Conservation (phyloP, 1,140 invertebrate species). For the Aphis gossypii region DNA sequence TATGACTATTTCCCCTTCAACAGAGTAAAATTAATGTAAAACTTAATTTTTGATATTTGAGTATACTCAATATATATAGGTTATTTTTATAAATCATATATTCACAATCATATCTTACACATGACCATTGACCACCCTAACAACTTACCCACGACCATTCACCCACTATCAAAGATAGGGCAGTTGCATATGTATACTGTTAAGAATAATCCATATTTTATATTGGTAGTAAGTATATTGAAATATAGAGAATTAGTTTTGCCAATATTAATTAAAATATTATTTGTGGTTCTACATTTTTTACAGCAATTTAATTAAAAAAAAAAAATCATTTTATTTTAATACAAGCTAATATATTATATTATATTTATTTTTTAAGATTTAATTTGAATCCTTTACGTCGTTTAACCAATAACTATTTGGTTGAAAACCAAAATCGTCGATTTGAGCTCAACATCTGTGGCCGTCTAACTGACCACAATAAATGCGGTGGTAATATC, state of each 20-base stretch:
- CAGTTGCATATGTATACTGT: background rate
- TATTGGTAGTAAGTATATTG: background rate
- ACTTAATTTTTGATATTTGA: too few species aligned
- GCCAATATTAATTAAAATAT: background rate
- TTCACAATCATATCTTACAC: too few species aligned
- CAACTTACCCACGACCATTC: too few species aligned
- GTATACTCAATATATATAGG: too few species aligned
- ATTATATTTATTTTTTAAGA: background rate
- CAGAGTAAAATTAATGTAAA: too few species aligned
- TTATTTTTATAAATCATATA: too few species aligned
- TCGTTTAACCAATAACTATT: slow-evolving; percentile 2
- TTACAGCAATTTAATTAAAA: background rate
- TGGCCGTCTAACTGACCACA: slow-evolving; percentile 16
- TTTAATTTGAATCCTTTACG: slow-evolving; percentile 39
- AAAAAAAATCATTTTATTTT: background rate
- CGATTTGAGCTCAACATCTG: slow-evolving; percentile 40
- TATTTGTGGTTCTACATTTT: background rate
- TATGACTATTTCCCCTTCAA: too few species aligned
- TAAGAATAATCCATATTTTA: background rate
- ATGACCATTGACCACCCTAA: too few species aligned
- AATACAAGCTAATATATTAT: background rate
- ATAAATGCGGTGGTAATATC: slow-evolving; percentile 33
- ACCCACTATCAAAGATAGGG: too few species aligned
- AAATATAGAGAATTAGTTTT: background rate
- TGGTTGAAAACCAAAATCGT: slow-evolving; percentile 42